phyloP scores from a whole-genome alignment of 2,797 vertebrate species.

The Lithobates pipiens region DNA sequence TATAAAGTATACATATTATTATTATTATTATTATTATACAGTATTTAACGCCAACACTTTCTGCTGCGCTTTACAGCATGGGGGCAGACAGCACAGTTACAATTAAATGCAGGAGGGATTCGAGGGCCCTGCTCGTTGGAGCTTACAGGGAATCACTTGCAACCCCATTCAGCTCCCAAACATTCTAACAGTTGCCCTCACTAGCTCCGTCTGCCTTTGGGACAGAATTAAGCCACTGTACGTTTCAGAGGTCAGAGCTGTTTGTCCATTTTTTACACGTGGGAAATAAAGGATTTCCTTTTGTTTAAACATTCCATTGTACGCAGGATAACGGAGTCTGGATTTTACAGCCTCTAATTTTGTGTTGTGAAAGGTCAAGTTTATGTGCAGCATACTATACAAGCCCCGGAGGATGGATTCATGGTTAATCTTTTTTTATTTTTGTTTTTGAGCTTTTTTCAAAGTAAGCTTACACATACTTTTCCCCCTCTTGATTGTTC shows the following conservation, averaged over 20 bases:
- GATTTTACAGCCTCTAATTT: constrained; percentile 31
- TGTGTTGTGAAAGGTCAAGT: constrained; percentile 35
- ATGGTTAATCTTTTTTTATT: constrained; percentile 9
- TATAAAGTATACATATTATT: neutral
- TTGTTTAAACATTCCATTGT: constrained; percentile 57
- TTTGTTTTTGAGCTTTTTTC: neutral
- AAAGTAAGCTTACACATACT: neutral
- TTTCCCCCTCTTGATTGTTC: neutral
- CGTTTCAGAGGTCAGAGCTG: constrained; percentile 30
- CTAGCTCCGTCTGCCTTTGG: constrained; percentile 10
- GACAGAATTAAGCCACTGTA: constrained; percentile 42
- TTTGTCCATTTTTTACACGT: constrained; percentile 31
- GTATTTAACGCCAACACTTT: too few relatives aligned
- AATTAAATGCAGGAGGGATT: too few relatives aligned
- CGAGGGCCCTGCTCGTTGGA: too few relatives aligned
- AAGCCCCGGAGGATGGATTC: constrained; percentile 27
- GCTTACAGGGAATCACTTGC: neutral
- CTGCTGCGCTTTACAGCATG: too few relatives aligned
- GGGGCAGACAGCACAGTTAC: too few relatives aligned
- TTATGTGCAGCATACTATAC: constrained; percentile 34
- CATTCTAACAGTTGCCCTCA: neutral
- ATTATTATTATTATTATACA: neutral
- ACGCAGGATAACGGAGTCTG: neutral
- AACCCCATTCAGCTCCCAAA: neutral
- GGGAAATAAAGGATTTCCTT: constrained; percentile 55